Percentiles rank a stretch among this genome's conserved stretches.
Conservation (phyloP, 2,113 vertebrate genomes). For the Actenoides hombroni region DNA sequence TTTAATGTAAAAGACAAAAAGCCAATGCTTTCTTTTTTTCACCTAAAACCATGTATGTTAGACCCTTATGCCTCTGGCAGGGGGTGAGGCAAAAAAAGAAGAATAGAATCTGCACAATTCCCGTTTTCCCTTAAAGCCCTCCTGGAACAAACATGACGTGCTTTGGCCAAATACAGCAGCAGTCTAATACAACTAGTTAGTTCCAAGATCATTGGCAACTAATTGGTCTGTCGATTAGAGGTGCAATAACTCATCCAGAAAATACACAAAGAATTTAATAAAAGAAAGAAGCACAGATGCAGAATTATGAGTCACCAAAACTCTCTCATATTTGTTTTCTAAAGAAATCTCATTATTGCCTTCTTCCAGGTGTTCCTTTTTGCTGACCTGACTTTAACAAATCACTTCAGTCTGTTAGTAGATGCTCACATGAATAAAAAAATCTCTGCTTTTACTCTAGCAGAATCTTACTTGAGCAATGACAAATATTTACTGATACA, state of each 20-base stretch:
- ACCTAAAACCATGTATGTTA: not conserved
- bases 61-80: not conserved
- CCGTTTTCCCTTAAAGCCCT: not conserved
- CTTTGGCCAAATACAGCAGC: not conserved
- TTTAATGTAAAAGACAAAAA: not conserved
- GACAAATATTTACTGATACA: not conserved
- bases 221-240: not conserved
- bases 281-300: not conserved
- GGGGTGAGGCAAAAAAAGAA: no score
- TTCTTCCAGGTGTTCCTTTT: slow-evolving; percentile 44
- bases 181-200: not conserved
- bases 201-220: not conserved
- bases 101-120: rapidly evolving
- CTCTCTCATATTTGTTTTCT: not conserved
- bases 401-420: not conserved
- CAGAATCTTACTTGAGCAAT: not conserved
- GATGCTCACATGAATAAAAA: slow-evolving; percentile 22
- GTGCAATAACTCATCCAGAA: not conserved
- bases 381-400: slow-evolving; percentile 58
- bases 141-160: not conserved
- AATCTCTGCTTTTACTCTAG: not conserved
- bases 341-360: not conserved
- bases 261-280: not conserved
- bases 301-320: not conserved
- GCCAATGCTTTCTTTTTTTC: not conserved